Base-by-base conservation (phyloP, 2,888 invertebrate genomes). In the Rhagophthalmus giganteus region DNA sequence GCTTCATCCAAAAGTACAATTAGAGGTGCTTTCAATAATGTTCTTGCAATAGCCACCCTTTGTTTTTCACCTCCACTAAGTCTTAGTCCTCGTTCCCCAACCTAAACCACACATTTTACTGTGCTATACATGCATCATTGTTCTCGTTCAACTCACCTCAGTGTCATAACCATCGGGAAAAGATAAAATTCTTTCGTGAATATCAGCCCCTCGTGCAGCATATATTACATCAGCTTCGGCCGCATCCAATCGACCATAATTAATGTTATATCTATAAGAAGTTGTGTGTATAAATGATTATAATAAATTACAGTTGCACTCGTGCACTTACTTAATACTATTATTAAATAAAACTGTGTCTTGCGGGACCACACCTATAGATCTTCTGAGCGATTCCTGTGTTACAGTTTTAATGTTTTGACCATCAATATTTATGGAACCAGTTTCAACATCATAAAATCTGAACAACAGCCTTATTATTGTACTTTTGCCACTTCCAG, bases 11-110 rank as follows among this genome's bases (percentile, higher is more conserved):
- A 76, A 2, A 98, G 77, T 6, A 98, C 90, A 53, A 97, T 87
- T 25, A 85, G 82, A 0, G 97, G 97, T 2, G 91, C 82, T 73
- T 98, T 98, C 13, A 99, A 79, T 13, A 99, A 80, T 0, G 97
- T 97, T 55, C 98, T 79, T 0, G 98, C 98, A 57, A 98, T 98
- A 0, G 97, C 98, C 47, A 98, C 93, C 59, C 97, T 81, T 73
- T 99, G 98, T 68, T 99, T 98, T 72, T 98, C 98, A 1, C 98
- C 98, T 1, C 98, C 98, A 70, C 96, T 96, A 52, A 98, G 78
- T 56, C 95, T 86, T 48, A 98, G 76, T 2, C 98, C 98, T 68
- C 98, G 80, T 75, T 98, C 98, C 3, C 98, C 98, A 11, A 98
- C 92, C 84, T 88, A 3, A n/a, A 27, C 5, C 24, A n/a, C n/a